Evolutionary conservation across 1,140 invertebrate species (phyloP).

Genomic region (Anagrus nilaparvatae): DNA sequence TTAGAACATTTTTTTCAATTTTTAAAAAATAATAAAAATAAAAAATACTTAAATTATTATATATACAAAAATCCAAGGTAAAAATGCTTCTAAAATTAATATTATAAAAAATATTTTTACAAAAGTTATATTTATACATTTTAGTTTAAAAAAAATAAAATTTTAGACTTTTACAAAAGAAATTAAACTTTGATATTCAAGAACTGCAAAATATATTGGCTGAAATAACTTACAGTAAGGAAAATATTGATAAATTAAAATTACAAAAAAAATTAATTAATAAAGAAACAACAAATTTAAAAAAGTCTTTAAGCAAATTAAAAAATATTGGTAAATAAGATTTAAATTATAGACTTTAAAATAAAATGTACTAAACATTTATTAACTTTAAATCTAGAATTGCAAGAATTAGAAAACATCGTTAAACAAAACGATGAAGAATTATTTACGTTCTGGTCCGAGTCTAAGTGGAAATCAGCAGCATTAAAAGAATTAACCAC

Average conservation of each 20-base stretch:
- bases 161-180: constrained; percentile 22
- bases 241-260: constrained; percentile 27
- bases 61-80: constrained; percentile 25
- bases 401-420: constrained; percentile 28
- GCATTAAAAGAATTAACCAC: constrained; percentile 24
- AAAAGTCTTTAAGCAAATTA: constrained; percentile 24
- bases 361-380: constrained; percentile 7
- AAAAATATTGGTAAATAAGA: constrained; percentile 26
- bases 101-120: neutral
- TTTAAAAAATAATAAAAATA: no score
- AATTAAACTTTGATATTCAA: constrained; percentile 20
- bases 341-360: constrained; percentile 2
- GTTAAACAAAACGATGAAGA: constrained; percentile 27
- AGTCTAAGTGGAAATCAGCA: constrained; percentile 21
- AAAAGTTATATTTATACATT: neutral
- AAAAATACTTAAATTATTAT: constrained; percentile 17
- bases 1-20: no score
- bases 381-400: constrained; percentile 20
- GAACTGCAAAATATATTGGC: constrained; percentile 28
- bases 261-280: constrained; percentile 23
- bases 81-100: constrained; percentile 7
- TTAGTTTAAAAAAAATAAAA: neutral
- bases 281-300: constrained; percentile 24
- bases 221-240: constrained; percentile 23
- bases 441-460: constrained; percentile 26